Evolutionary conservation across 2,113 vertebrate genomes (phyloP), one percentile per base, ranked within the genome.

Genomic region (Choloepus hoffmanni): DNA sequence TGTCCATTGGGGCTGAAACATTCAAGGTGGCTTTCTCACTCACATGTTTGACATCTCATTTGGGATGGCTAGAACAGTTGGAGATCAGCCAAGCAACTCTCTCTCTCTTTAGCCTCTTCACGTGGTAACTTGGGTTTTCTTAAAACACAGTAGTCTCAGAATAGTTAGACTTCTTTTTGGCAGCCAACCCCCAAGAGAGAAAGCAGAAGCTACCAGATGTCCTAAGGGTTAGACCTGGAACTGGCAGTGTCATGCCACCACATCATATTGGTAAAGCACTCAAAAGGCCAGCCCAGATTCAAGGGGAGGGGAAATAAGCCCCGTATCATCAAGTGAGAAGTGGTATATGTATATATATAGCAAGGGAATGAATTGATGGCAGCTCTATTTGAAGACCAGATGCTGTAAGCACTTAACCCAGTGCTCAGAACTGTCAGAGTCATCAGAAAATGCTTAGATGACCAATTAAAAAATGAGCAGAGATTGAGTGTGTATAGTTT

Each of bases 311-410:
- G 50, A 14, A 65, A 28, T 65, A 68, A 30, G 36, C 43, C 8
- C 72, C 50, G 23, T 23, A 40, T 67, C 36, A 48, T 36, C 60
- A n/a, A 48, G 23, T 60, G 28, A 85, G 13, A 36, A 72, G 8
- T 0, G 48, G 28, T 7, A 7, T 1, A 0, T 3, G 1, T 16
- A 2, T 24, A 3, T 50, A 50, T 16, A 2, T 53, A 63, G 65
- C 15, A 40, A 30, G 50, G n/a, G 70, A 15, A n/a, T n/a, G 5
- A n/a, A 12, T 16, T 13, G 40, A 24, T 2, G 36, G 60, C 0
- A 0, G 3, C 40, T 2, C 1, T 11, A 6, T 36, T 7, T 88
- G 55, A 60, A 85, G 67, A 91, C 60, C 53, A 85, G 24, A 16
- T 28, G 33, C 72, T 10, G 9, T 43, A 28, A 92, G 70, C 1